Conservation (phyloP, 2,113 vertebrate genomes). For the Oophaga pumilio region DNA sequence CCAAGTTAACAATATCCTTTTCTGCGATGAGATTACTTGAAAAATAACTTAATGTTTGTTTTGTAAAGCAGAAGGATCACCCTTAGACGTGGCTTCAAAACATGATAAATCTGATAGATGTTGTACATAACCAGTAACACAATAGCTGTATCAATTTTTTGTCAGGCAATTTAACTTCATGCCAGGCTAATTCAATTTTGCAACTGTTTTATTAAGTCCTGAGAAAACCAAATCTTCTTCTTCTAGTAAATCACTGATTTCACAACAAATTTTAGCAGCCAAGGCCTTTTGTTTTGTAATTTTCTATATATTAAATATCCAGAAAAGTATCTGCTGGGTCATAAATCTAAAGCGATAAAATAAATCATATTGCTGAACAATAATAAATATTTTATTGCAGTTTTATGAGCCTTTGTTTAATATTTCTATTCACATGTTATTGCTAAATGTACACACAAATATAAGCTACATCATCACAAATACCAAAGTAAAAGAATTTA, state of each 20-base stretch:
- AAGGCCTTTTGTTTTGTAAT: constrained; percentile 68
- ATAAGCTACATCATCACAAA: constrained; percentile 55
- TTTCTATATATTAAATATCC: constrained; percentile 78
- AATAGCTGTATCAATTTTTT: constrained; percentile 65
- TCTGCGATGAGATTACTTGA: constrained; percentile 51
- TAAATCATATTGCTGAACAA: constrained; percentile 74
- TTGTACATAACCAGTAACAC: constrained; percentile 65
- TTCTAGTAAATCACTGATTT: constrained; percentile 70
- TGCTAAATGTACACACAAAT: constrained; percentile 68
- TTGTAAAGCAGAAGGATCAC: constrained; percentile 47
- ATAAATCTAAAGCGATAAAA: constrained; percentile 79
- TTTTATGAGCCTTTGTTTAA: constrained; percentile 77
- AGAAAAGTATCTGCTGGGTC: constrained; percentile 70
- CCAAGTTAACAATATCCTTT: constrained; percentile 52
- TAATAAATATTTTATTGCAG: constrained; percentile 81
- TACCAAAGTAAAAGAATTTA: constrained; percentile 25
- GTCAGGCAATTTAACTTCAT: constrained; percentile 75
- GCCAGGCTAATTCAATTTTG: constrained; percentile 73
- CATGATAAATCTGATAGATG: constrained; percentile 60
- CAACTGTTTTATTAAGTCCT: constrained; percentile 72
- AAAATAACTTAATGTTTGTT: constrained; percentile 55
- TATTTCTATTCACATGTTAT: constrained; percentile 67
- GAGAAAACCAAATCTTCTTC: constrained; percentile 62
- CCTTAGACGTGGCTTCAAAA: constrained; percentile 36
- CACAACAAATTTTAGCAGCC: constrained; percentile 66